A percentile compares a stretch with the other conserved stretches of the same genome.
Evolutionary conservation across 2,888 invertebrate species (phyloP).

Genomic region (Panorpa germanica): DNA sequence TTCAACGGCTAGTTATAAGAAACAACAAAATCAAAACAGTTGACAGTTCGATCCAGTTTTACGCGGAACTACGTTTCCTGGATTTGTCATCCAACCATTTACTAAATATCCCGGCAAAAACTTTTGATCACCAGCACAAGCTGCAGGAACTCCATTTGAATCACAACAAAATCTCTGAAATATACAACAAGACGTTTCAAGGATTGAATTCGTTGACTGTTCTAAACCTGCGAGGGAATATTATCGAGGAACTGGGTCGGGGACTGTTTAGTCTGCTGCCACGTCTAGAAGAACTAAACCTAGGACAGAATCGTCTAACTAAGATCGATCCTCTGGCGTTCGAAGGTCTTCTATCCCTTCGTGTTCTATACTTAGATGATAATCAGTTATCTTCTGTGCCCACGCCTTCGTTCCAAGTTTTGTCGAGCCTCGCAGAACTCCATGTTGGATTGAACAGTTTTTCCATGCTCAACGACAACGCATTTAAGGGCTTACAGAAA

Average conservation of each 20-base stretch:
- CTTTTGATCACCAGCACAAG: conserved; percentile 64
- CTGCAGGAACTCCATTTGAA: conserved; percentile 67
- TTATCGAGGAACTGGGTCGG: conserved; percentile 56
- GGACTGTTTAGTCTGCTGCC: conserved; percentile 55
- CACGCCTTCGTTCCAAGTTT: conserved; percentile 46
- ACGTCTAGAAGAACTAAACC: conserved; percentile 65
- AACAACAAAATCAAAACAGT: conserved; percentile 77
- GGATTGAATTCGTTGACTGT: conserved; percentile 62
- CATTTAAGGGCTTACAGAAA: conserved; percentile 57
- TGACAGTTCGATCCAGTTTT: conserved; percentile 78
- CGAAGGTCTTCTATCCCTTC: conserved; percentile 51
- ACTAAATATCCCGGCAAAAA: conserved; percentile 58
- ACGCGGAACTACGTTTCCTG: conserved; percentile 66
- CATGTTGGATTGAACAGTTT: conserved; percentile 73
- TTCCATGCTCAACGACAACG: conserved; percentile 51
- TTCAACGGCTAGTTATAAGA: conserved; percentile 64
- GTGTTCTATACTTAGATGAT: conserved; percentile 68
- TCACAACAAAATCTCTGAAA: conserved; percentile 66
- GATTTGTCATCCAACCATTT: conserved; percentile 73
- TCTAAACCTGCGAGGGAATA: conserved; percentile 63
- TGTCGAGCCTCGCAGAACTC: conserved; percentile 64
- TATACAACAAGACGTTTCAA: conserved; percentile 62
- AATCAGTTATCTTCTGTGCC: conserved; percentile 65
- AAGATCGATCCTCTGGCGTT: conserved; percentile 61
- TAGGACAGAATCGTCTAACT: conserved; percentile 70